Conservation (phyloP, 2,797 vertebrate genomes). For the Zalophus californianus region DNA sequence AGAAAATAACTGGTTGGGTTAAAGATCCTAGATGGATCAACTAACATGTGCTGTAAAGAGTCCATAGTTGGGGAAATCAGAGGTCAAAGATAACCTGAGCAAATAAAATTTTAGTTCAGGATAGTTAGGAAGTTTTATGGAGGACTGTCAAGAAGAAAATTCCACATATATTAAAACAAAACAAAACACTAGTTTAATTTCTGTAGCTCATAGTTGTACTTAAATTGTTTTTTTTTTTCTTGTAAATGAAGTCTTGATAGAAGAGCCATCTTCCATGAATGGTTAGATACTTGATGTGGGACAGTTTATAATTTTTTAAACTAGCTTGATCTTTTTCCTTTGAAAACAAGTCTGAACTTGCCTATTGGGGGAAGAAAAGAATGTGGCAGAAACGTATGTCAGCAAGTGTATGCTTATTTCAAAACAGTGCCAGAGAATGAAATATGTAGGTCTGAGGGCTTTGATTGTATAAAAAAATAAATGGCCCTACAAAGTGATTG, state of each 20-base stretch:
- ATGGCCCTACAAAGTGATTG: background rate
- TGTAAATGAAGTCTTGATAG: background rate
- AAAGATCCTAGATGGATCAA: background rate
- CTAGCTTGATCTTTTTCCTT: background rate
- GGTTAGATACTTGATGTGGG: background rate
- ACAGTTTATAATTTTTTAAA: slow-evolving; percentile 1
- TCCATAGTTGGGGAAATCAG: background rate
- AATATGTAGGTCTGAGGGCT: background rate
- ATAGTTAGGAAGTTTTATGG: background rate
- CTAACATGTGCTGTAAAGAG: background rate
- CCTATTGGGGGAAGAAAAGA: slow-evolving; percentile 48
- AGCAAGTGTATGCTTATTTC: slow-evolving; percentile 48
- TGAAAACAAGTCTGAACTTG: slow-evolving; percentile 78
- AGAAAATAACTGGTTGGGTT: background rate
- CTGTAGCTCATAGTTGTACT: background rate
- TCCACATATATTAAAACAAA: background rate
- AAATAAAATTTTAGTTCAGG: background rate
- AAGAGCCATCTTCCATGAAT: background rate
- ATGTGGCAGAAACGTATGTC: slow-evolving; percentile 52
- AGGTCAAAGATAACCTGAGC: background rate
- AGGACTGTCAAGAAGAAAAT: slow-evolving; percentile 11
- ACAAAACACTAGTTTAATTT: background rate
- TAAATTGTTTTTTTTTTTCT: background rate
- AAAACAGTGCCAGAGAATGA: slow-evolving; percentile 35
- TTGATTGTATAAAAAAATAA: background rate